These are phyloP conservation scores for Listrodromus nycthemerus DNA, from an alignment of 2,888 invertebrate species.

Conservation along the genomic window DNA sequence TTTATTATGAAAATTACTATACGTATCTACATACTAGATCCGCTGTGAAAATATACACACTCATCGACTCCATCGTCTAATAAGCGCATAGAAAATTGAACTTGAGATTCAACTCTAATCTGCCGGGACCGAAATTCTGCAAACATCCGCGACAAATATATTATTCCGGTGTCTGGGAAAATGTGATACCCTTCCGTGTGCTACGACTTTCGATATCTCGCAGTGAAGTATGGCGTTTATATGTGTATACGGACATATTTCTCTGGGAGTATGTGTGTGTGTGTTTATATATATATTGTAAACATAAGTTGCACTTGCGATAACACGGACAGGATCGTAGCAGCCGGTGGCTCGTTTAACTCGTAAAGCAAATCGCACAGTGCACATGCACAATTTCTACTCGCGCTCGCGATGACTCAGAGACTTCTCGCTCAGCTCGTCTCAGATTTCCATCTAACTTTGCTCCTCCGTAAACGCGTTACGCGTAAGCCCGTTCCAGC, in stretches of 20 bases:
- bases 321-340: background rate
- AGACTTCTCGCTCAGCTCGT: slow-evolving; percentile 33
- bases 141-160: slow-evolving; percentile 8
- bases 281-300: background rate
- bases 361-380: slow-evolving; percentile 19
- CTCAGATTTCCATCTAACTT: slow-evolving; percentile 57
- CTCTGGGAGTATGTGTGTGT: background rate
- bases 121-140: background rate
- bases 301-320: background rate
- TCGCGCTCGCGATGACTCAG: slow-evolving; percentile 21
- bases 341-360: slow-evolving; percentile 26
- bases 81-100: background rate
- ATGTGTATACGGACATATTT: background rate
- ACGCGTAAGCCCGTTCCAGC: slow-evolving; percentile 36
- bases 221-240: no score
- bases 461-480: slow-evolving; percentile 43
- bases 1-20: no score
- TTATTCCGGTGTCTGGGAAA: background rate
- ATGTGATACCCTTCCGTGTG: slow-evolving; percentile 27
- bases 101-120: background rate
- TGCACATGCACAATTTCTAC: slow-evolving; percentile 5
- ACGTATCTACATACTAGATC: no score
- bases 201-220: no score
- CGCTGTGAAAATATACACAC: background rate
- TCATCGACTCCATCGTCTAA: background rate